Evolutionary conservation across 2,113 vertebrate species (phyloP), one percentile per base, ranked within the genome.

Genomic region (Corythoichthys haematopterus): DNA sequence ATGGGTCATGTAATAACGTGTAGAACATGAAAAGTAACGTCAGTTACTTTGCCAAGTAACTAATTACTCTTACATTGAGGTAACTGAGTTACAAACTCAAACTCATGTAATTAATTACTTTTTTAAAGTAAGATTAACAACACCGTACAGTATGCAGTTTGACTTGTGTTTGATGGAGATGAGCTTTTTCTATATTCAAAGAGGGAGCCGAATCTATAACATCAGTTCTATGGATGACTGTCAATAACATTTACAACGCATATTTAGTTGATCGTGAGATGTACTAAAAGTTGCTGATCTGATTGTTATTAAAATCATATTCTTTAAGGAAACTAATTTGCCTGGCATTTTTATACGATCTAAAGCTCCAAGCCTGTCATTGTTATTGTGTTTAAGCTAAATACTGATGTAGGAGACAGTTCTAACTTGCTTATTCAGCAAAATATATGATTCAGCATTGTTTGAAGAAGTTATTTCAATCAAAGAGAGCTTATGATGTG

Each of bases 401-500:
- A 62, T 40, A 56, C 7, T 6, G 16, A 47, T 64, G 64, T n/a
- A 47, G n/a, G 4, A 43, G 33, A 53, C 48, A 15, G 12, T 3
- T 16, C 1, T 16, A 43, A 35, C 9, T 55, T 33, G 6, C 67
- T 60, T 47, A 64, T 48, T 62, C 38, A 7, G 10, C n/a, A 4
- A 46, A 16, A 57, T 5, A 36, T 28, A 28, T 16, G 59, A 64
- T 50, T 35, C n/a, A 1, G 12, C 2, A 70, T 56, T 51, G 63
- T 67, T 60, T 72, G 55, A 77, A 72, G 5, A 69, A 64, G 4
- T 50, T 51, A 46, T 43, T 64, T 37, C 2, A 63, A 43, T 68
- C 50, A 52, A 45, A 62, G 2, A 1, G 33, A 67, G 15, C 48
- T 58, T 28, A 16, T 43, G 16, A 68, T 48, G 55, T 62, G 51